Conservation (phyloP, 2,113 vertebrate species). For the Megaleporinus macrocephalus region DNA sequence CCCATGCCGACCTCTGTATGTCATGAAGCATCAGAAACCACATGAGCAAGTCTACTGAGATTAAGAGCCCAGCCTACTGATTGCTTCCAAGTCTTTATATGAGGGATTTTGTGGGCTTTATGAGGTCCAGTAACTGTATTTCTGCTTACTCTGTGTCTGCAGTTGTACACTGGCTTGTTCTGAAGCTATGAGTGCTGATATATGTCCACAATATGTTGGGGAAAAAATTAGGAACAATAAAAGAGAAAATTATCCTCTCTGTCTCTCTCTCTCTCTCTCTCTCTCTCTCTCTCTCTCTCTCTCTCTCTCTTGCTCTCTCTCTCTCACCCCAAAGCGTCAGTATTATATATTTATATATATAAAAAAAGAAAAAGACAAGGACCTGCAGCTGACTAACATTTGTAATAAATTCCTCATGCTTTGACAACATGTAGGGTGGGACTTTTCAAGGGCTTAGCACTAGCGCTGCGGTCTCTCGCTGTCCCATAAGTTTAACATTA, state of each 20-base stretch:
- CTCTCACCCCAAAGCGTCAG: constrained; percentile 50
- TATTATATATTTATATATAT: background rate
- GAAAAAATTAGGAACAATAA: constrained; percentile 38
- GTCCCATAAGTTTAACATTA: constrained; percentile 78
- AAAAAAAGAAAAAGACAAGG: constrained; percentile 46
- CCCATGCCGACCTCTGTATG: too few relatives aligned
- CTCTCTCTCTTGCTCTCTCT: too few relatives aligned
- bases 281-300: constrained; percentile 52
- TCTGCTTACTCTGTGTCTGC: background rate
- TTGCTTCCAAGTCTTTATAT: background rate
- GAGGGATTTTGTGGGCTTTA: background rate
- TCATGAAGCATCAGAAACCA: background rate
- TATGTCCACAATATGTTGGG: background rate
- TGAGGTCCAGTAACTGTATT: background rate
- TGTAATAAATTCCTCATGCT: constrained; percentile 80
- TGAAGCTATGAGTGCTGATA: background rate
- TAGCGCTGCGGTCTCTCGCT: constrained; percentile 61
- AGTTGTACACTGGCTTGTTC: background rate
- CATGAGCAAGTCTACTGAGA: background rate
- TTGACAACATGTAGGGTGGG: constrained; percentile 76
- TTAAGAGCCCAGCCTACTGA: background rate
- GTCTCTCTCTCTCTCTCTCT: constrained; percentile 57
- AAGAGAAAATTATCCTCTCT: constrained; percentile 70
- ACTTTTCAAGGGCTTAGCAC: constrained; percentile 62
- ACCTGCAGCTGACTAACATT: constrained; percentile 79